Evolutionary conservation across 2,113 vertebrate genomes (phyloP).

Genomic region (Xiphorhynchus elegans): DNA sequence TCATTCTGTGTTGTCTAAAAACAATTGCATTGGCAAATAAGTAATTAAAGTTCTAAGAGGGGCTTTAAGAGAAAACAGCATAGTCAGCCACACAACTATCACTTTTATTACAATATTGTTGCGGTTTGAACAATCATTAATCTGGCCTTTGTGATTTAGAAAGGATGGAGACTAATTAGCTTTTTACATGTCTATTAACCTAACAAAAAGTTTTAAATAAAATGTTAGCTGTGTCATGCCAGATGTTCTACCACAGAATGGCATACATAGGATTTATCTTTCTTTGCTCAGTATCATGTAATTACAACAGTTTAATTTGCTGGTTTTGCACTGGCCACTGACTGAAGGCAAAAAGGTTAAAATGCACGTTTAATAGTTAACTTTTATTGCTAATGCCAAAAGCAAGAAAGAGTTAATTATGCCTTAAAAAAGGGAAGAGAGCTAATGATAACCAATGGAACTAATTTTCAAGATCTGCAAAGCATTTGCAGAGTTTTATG

Average conservation of each 20-base stretch:
- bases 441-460: background rate
- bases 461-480: background rate
- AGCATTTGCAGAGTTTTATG: background rate
- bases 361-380: slow-evolving; percentile 75
- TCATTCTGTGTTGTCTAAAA: background rate
- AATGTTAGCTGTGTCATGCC: slow-evolving; percentile 17
- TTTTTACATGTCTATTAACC: slow-evolving; percentile 34
- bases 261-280: slow-evolving; percentile 24
- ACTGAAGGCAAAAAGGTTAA: slow-evolving; percentile 57
- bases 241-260: slow-evolving; percentile 47
- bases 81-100: background rate
- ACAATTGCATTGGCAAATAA: background rate
- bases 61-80: background rate
- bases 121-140: slow-evolving; percentile 67
- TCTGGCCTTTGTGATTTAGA: slow-evolving; percentile 67
- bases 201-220: slow-evolving; percentile 33
- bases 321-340: slow-evolving; percentile 42
- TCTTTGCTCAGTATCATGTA: slow-evolving; percentile 2
- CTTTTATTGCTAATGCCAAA: slow-evolving; percentile 69
- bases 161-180: slow-evolving; percentile 48
- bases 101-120: slow-evolving; percentile 41
- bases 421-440: background rate
- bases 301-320: slow-evolving; percentile 49
- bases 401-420: slow-evolving; percentile 48
- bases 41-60: background rate